Evolutionary conservation across 2,888 invertebrate species (phyloP), one percentile per base, ranked within the genome.

Genomic region (Colletes collaris): DNA sequence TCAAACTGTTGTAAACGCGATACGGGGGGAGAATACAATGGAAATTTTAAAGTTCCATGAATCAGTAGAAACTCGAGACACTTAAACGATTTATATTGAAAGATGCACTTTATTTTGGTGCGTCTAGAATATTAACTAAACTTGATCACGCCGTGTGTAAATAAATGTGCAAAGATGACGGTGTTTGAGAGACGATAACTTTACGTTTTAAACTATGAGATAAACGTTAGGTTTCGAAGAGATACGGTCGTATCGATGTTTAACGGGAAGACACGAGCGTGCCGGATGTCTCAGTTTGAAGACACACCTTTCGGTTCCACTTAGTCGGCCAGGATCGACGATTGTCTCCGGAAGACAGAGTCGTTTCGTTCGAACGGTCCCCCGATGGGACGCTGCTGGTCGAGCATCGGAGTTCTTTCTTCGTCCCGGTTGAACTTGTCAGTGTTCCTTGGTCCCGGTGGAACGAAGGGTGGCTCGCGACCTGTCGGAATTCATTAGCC

Each of bases 401-500:
- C 35, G 64, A 50, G 35, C 35, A 58, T 69, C 69, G 64, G 19
- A 72, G 60, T 65, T 70, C 65, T 81, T 79, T 37, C 65, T 56
- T 59, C 71, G 52, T 69, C 50, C 60, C 53, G 59, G 65, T 53
- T 40, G 69, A 76, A 52, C 60, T 53, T 46, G 74, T 56, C 70
- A 68, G 27, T 52, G 67, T 56, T 50, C 35, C 19, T n/a, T 56
- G 35, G 67, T 82, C 76, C 66, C 69, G 56, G 35, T 56, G 55
- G 60, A 16, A n/a, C 27, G 16, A 46, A 58, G 37, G 60, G 58
- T 52, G 46, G 59, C 68, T 56, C 40, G 50, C 50, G 46, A 27
- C 59, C 66, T 59, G 76, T 87, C 85, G 49, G 83, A 86, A 86
- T 87, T 86, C 81, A 86, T 86, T 86, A 85, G 78, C 81, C 78